A percentile compares a stretch with the other conserved stretches of the same genome.
Conservation (phyloP, 2,888 invertebrate species). For the Gymnoscelis rufifasciata region DNA sequence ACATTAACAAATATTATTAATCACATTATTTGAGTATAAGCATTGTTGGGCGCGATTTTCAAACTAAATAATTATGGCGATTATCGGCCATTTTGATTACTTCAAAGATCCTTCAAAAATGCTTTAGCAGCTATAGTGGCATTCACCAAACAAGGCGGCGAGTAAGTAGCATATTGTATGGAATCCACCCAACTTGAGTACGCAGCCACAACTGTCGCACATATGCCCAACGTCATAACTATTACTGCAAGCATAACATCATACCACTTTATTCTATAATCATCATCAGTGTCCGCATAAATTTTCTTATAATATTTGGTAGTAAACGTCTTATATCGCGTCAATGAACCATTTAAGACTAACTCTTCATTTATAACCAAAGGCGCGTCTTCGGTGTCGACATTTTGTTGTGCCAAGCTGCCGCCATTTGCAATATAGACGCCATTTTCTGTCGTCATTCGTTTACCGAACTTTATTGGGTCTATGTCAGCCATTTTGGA, state of each 20-base stretch:
- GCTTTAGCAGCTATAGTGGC: conserved; percentile 69
- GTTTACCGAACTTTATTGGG: conserved; percentile 15
- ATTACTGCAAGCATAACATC: conserved; percentile 76
- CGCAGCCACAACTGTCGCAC: conserved; percentile 83
- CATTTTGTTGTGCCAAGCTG: neutral
- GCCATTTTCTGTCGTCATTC: conserved; percentile 9
- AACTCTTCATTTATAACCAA: neutral
- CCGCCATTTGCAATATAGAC: neutral
- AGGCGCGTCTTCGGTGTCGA: conserved; percentile 20
- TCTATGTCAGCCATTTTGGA: conserved; percentile 33
- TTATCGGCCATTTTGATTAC: too few relatives aligned
- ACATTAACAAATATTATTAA: too few relatives aligned
- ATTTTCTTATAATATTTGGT: conserved; percentile 30
- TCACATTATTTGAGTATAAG: too few relatives aligned
- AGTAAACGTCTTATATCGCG: conserved; percentile 56
- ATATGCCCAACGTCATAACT: conserved; percentile 81
- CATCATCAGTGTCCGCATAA: conserved; percentile 30
- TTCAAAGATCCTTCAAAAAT: conserved; percentile 32
- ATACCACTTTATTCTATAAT: conserved; percentile 56
- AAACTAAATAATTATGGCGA: too few relatives aligned
- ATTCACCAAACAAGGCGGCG: conserved; percentile 86
- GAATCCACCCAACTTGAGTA: conserved; percentile 85
- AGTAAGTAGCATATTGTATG: conserved; percentile 81
- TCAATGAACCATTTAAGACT: conserved; percentile 36
- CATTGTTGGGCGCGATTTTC: too few relatives aligned